A percentile compares a stretch with the other conserved stretches of the same genome.
Evolutionary conservation across 2,888 invertebrate genomes (phyloP).

Genomic region (Cantharis rustica): DNA sequence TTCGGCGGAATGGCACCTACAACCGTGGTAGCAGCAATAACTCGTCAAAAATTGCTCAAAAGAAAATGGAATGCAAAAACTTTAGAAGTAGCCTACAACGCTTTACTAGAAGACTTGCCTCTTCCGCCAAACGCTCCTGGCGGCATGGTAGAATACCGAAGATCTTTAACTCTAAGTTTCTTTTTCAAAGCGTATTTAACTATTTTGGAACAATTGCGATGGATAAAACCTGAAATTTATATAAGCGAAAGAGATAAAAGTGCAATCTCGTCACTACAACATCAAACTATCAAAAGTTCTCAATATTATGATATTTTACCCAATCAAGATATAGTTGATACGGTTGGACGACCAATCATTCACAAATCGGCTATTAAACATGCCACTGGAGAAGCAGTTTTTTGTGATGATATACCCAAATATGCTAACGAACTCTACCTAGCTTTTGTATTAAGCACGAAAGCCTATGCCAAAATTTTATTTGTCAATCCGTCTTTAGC

Average conservation of each 20-base stretch:
- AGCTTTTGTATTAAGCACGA: conserved; percentile 78
- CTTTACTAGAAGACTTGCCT: conserved; percentile 74
- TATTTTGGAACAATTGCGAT: conserved; percentile 59
- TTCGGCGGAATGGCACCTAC: conserved; percentile 94
- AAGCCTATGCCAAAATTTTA: conserved; percentile 80
- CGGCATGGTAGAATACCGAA: conserved; percentile 69
- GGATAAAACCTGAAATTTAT: background rate
- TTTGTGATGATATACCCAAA: conserved; percentile 85
- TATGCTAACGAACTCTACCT: conserved; percentile 79
- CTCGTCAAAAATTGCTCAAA: conserved; percentile 34
- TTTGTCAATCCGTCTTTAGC: conserved; percentile 77
- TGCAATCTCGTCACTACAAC: conserved; percentile 45
- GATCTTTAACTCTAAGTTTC: conserved; percentile 70
- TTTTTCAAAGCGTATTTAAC: conserved; percentile 73
- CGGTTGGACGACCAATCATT: conserved; percentile 79
- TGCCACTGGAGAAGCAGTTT: conserved; percentile 89
- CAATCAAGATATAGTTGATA: conserved; percentile 67
- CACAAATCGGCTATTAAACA: conserved; percentile 87
- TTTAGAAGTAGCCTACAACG: conserved; percentile 62
- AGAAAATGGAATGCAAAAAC: conserved; percentile 46
- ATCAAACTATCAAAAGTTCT: conserved; percentile 66
- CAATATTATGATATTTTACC: conserved; percentile 69
- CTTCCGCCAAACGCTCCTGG: conserved; percentile 72
- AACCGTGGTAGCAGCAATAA: conserved; percentile 68
- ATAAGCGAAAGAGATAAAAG: background rate